Evolutionary conservation across 2,888 invertebrate genomes (phyloP).

Genomic region (Agrochola lychnidis): DNA sequence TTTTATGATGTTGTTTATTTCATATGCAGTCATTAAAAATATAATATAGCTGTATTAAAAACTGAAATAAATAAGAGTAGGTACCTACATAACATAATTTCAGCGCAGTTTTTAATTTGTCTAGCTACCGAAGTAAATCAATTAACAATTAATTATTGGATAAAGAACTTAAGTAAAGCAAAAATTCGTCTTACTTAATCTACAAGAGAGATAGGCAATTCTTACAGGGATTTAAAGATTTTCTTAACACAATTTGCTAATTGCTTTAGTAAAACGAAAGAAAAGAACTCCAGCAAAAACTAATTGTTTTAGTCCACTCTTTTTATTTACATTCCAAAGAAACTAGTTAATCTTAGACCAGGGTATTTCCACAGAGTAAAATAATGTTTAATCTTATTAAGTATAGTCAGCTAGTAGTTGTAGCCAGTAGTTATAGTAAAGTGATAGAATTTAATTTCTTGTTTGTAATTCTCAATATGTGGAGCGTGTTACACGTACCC

Average conservation of each 20-base stretch:
- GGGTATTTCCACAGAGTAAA: slow-evolving; percentile 9
- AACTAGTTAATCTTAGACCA: slow-evolving; percentile 36
- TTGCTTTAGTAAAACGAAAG: slow-evolving; percentile 23
- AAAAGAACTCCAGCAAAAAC: slow-evolving; percentile 19
- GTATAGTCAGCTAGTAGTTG: background rate
- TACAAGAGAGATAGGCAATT: background rate
- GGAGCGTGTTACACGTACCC: slow-evolving; percentile 17
- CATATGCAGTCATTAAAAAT: background rate
- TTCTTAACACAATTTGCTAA: slow-evolving; percentile 31
- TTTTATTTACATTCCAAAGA: slow-evolving; percentile 32
- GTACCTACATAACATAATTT: background rate
- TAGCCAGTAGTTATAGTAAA: background rate
- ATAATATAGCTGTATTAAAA: background rate
- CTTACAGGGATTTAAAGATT: slow-evolving; percentile 6
- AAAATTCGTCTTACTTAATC: background rate
- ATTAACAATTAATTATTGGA: background rate
- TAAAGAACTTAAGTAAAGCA: no score
- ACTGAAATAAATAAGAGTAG: background rate
- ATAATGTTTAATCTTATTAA: slow-evolving; percentile 23
- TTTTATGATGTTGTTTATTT: background rate
- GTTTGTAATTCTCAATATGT: slow-evolving; percentile 12
- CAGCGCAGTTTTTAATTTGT: background rate
- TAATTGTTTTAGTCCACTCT: slow-evolving; percentile 23
- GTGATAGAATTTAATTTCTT: background rate
- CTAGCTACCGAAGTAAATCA: no score